phyloP scores from a whole-genome alignment of 1,140 invertebrate genomes.

The Drosophila lini region DNA sequence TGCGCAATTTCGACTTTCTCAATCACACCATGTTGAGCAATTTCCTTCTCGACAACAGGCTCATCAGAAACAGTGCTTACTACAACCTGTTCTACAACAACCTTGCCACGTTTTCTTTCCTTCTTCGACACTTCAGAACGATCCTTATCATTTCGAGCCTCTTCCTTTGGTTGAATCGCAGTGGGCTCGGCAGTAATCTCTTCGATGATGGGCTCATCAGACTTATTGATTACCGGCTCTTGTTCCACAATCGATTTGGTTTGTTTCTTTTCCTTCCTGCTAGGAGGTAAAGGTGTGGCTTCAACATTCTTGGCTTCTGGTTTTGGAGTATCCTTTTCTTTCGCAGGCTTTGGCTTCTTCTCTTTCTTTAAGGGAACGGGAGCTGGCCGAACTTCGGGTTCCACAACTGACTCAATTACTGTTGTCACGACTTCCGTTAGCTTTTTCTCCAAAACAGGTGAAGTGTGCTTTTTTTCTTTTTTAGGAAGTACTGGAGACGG shows the following conservation, averaged over 20 bases:
- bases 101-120: slow-evolving; percentile 13
- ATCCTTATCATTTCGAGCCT: background rate
- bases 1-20: background rate
- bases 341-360: slow-evolving; percentile 36
- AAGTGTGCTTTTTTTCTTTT: slow-evolving; percentile 41
- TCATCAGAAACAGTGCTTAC: background rate
- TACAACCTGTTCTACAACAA: background rate
- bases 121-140: slow-evolving; percentile 6
- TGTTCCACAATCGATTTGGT: slow-evolving; percentile 8
- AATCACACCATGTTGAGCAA: background rate
- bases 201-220: slow-evolving; percentile 1
- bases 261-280: slow-evolving; percentile 41
- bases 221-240: background rate
- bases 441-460: slow-evolving; percentile 31
- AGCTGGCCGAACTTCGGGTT: slow-evolving; percentile 26
- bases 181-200: background rate
- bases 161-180: background rate
- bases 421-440: slow-evolving; percentile 22
- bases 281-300: slow-evolving; percentile 22
- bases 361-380: slow-evolving; percentile 37
- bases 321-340: slow-evolving; percentile 12
- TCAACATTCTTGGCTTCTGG: slow-evolving; percentile 11
- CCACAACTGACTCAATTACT: slow-evolving; percentile 13
- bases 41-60: slow-evolving; percentile 9
- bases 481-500: slow-evolving; percentile 19